These are phyloP conservation scores for Xenopus borealis DNA, from an alignment of 2,113 vertebrate genomes.

Conservation along the genomic window DNA sequence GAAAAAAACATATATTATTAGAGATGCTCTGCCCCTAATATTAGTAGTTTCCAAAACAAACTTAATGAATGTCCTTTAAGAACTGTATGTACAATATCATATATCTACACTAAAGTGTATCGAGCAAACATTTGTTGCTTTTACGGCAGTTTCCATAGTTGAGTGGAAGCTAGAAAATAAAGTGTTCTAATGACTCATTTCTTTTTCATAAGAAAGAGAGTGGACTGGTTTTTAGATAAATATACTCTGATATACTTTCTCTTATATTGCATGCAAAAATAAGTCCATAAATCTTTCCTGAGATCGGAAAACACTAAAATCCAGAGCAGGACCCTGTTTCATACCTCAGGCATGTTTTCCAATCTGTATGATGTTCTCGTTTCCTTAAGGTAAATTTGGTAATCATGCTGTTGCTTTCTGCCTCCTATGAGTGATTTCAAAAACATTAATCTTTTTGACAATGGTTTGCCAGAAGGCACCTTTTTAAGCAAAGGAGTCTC, in stretches of 20 bases:
- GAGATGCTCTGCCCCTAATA: no score
- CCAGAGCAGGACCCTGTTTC: not conserved
- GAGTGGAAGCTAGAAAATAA: not conserved
- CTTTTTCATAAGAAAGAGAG: not conserved
- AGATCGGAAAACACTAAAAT: constrained; percentile 7
- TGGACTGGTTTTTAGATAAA: not conserved
- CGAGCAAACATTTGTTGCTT: no score
- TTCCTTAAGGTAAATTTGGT: constrained; percentile 26
- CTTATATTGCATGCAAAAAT: not conserved
- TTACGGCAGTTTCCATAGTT: not conserved
- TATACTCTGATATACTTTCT: not conserved
- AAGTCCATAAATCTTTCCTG: constrained; percentile 5
- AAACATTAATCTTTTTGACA: constrained; percentile 38
- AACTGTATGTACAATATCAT: no score
- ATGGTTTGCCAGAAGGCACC: constrained; percentile 30
- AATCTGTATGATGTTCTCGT: constrained; percentile 13
- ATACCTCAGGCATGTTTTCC: constrained; percentile 18
- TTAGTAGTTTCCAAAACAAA: no score
- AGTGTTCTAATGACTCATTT: not conserved
- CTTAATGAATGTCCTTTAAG: no score
- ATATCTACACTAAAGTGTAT: no score
- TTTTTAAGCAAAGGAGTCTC: constrained; percentile 41
- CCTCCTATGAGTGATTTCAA: constrained; percentile 23
- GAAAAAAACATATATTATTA: no score
- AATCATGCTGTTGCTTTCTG: constrained; percentile 26